Base-by-base conservation (phyloP, 2,888 invertebrate genomes). In the Nomada goodeniana region DNA sequence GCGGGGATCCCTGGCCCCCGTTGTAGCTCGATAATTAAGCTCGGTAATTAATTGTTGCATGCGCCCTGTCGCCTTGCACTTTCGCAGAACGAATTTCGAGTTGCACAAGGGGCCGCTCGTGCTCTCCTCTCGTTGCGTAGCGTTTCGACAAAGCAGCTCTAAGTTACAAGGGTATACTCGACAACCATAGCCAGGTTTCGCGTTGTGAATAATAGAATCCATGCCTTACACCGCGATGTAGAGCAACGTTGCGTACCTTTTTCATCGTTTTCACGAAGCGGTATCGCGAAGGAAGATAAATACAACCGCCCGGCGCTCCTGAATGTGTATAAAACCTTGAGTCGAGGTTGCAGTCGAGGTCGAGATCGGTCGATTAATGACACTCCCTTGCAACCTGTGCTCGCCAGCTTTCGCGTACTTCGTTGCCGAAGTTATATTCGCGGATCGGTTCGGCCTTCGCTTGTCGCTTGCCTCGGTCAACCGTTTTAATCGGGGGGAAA, bases 291-390 rank as follows among this genome's bases (percentile, higher is more conserved):
- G 20, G 65, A 65, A 57, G 57, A 73, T 73, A 57, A 65, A 36
- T 47, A 65, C 67, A 47, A 47, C 47, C 57, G 13, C 15, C 55
- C 18, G 57, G 73, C n/a, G 23, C 18, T 53, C 29, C 47, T 57
- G 44, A 18, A 53, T 53, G 75, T 23, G 67, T 52, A 64, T 53
- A 52, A 67, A 77, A 77, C 77, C 77, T 77, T 77, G 80, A 71
- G 67, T 71, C 67, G 80, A 57, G 80, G 80, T 80, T 72, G 67
- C 42, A 80, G 80, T 72, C 80, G 80, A 67, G 80, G 80, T 80
- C 72, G 71, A 50, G 71, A 71, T 80, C 61, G 80, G 67, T 80
- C 80, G 80, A 80, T 80, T 67, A 72, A 80, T 60, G 71, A 72
- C 65, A 79, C 71, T 26, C 59, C 29, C 55, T 26, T 44, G 23